Percentiles rank a stretch among this genome's conserved stretches.
Conservation (phyloP, 2,113 vertebrate genomes). For the Ia io region DNA sequence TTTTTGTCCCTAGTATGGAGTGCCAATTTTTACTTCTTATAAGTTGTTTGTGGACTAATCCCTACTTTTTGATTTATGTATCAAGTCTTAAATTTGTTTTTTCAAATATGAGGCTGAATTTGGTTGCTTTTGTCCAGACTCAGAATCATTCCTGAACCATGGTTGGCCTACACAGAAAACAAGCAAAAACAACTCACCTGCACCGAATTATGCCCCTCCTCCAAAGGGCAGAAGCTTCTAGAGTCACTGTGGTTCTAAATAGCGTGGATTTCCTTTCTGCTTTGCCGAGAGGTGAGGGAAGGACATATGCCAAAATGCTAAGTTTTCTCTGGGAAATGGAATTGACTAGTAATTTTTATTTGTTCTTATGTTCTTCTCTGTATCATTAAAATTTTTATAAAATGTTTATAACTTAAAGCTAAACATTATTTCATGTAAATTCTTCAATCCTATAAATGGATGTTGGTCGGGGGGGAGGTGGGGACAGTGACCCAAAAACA, state of each 20-base stretch:
- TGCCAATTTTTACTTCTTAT: not conserved
- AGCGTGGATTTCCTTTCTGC: not conserved
- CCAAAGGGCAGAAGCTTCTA: not conserved
- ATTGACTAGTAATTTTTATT: not conserved
- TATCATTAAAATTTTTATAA: constrained; percentile 8
- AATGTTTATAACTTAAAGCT: constrained; percentile 35
- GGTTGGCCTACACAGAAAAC: not conserved
- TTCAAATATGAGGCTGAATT: not conserved
- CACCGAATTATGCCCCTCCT: not conserved
- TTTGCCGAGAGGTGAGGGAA: not conserved
- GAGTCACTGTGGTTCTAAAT: not conserved
- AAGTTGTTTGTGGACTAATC: not conserved
- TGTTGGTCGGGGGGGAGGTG: not conserved
- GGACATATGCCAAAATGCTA: not conserved
- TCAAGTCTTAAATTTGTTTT: constrained; percentile 10
- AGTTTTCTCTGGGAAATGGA: constrained; percentile 17
- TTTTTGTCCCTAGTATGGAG: not conserved
- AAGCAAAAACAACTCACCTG: not conserved
- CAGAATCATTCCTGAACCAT: not conserved
- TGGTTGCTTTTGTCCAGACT: not conserved
- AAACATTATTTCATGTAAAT: constrained; percentile 18
- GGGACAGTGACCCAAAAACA: constrained; percentile 4
- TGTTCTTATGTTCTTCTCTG: not conserved
- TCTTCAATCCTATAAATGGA: not conserved
- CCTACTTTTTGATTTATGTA: not conserved